These are phyloP conservation scores for Proterorhinus semilunaris DNA, from an alignment of 2,113 vertebrate species.

Conservation along the genomic window DNA sequence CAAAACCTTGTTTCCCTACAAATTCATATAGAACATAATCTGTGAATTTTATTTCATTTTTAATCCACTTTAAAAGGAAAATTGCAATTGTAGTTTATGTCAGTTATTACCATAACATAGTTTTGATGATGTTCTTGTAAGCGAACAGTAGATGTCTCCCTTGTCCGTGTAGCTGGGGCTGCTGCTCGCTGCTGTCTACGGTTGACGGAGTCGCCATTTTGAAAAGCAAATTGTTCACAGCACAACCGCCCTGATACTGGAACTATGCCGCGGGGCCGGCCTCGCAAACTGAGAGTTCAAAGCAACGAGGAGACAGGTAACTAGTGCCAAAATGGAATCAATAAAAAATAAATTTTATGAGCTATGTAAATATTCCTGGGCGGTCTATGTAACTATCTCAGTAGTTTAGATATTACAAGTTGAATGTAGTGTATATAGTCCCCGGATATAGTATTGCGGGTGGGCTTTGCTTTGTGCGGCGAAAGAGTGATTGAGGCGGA, in stretches of 20 bases:
- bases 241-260: constrained; percentile 80
- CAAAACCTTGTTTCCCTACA: no score
- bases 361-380: constrained; percentile 50
- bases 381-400: constrained; percentile 38
- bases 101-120: not conserved
- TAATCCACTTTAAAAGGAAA: no score
- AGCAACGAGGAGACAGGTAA: constrained; percentile 88
- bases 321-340: constrained; percentile 68
- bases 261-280: constrained; percentile 96
- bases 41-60: no score
- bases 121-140: constrained; percentile 14
- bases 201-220: constrained; percentile 77
- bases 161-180: constrained; percentile 45
- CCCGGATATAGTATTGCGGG: constrained; percentile 89
- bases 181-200: constrained; percentile 27
- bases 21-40: no score
- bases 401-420: constrained; percentile 65
- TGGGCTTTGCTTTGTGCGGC: constrained; percentile 78
- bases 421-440: constrained; percentile 86
- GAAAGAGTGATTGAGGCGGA: constrained; percentile 84
- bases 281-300: constrained; percentile 86
- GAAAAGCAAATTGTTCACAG: constrained; percentile 79
- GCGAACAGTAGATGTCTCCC: constrained; percentile 73
- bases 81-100: not conserved
- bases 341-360: constrained; percentile 64